Base-by-base conservation (phyloP, 2,113 vertebrate species). In the Nothocercus julius region DNA sequence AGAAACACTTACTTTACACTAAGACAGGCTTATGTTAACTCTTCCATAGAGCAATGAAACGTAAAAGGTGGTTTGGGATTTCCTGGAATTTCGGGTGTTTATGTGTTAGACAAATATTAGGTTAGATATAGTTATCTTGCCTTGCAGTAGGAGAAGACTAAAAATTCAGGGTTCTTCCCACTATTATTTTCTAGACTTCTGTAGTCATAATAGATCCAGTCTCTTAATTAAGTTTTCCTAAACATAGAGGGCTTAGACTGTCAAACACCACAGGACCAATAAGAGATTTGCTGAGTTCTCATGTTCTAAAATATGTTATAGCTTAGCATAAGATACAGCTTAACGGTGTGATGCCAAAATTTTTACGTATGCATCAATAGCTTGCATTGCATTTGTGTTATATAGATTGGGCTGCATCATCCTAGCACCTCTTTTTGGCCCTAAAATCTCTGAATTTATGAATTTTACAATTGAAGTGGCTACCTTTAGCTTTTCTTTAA, bases 361-460 rank as follows among this genome's bases (percentile, higher is more conserved):
- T 25, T 45, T 58, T 21, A 30, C 27, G 53, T 0, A 0, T 56
- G 44, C 17, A 13, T 72, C 58, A 66, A 12, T 5, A 22, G 17
- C 9, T 22, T 74, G 15, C 14, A 11, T 66, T 83, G 44, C 18
- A 6, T 25, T 73, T 36, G 20, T 38, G 58, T 72, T 51, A 27
- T 4, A 7, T 21, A 84, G 21, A 32, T 47, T 22, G 87, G 27
- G 32, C 30, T 61, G 9, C 22, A 42, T 68, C 64, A 83, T 62
- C 4, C 1, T 20, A 70, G 36, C 24, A 45, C 21, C 9, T 51
- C 24, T 69, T 85, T 79, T 84, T 58, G 40, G 9, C 22, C 18
- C 21, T n/a, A 64, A 76, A 93, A 61, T 68, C 10, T n/a, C 27
- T 44, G 6, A 56, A 77, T 66, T 34, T 74, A 42, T 54, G 30